Conservation (phyloP, 2,888 invertebrate species). For the Crossocerus cetratus region DNA sequence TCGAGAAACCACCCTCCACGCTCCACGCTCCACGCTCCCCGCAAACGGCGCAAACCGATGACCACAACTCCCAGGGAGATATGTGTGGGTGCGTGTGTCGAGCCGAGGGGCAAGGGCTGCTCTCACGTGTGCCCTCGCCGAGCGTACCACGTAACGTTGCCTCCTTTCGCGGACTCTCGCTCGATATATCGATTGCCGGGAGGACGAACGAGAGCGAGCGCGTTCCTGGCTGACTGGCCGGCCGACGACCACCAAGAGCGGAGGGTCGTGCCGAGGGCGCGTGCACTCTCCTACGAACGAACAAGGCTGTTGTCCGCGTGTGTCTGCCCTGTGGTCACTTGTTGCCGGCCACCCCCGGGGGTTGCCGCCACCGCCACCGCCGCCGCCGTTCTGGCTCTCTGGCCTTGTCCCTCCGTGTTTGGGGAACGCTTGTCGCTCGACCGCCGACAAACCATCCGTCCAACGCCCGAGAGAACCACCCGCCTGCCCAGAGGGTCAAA, state of each 20-base stretch:
- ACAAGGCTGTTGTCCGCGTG: constrained; percentile 58
- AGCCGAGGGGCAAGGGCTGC: constrained; percentile 36
- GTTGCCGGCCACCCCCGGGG: constrained; percentile 70
- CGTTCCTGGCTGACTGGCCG: constrained; percentile 49
- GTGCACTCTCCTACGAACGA: constrained; percentile 20
- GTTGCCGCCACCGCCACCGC: constrained; percentile 8
- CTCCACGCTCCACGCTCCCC: neutral
- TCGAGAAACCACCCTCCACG: constrained; percentile 32
- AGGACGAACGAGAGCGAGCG: constrained; percentile 43
- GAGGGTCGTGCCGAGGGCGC: constrained; percentile 5
- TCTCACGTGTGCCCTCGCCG: constrained; percentile 53
- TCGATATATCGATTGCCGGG: constrained; percentile 72
- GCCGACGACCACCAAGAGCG: constrained; percentile 65
- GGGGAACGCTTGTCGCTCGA: constrained; percentile 64
- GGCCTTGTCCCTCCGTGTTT: constrained; percentile 65
- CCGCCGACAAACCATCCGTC: constrained; percentile 55
- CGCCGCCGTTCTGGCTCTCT: constrained; percentile 4
- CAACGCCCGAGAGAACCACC: neutral
- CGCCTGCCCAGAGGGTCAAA: constrained; percentile 14
- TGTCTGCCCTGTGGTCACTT: constrained; percentile 68
- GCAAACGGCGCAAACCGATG: constrained; percentile 16
- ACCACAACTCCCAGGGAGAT: constrained; percentile 17
- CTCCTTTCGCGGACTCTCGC: constrained; percentile 53
- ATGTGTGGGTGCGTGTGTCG: constrained; percentile 31
- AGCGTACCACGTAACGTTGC: constrained; percentile 56